Conservation (phyloP, 2,888 invertebrate species). For the Torymus auratus region DNA sequence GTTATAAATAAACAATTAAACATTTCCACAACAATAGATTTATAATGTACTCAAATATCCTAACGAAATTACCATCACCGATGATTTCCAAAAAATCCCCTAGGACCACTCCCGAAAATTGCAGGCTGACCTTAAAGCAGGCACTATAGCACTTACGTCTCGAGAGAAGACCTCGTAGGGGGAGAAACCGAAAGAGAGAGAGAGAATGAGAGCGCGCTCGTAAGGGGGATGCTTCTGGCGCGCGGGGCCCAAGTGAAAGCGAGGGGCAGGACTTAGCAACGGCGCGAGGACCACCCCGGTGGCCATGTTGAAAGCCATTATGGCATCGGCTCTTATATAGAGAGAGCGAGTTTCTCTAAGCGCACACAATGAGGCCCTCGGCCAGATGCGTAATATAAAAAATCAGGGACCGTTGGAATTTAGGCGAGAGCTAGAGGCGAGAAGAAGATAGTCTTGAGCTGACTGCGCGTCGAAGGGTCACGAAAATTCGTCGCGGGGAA, state of each 20-base stretch:
- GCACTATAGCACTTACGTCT: slow-evolving; percentile 37
- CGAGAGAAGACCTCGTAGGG: slow-evolving; percentile 12
- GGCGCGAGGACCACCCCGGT: slow-evolving; percentile 73
- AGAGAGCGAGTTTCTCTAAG: slow-evolving; percentile 49
- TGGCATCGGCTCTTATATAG: slow-evolving; percentile 67
- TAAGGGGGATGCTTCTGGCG: slow-evolving; percentile 49
- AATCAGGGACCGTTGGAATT: slow-evolving; percentile 66
- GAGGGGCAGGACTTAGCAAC: slow-evolving; percentile 71
- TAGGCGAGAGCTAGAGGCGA: slow-evolving; percentile 39
- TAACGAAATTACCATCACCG: no score
- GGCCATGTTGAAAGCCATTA: slow-evolving; percentile 72
- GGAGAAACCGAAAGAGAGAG: slow-evolving; percentile 27
- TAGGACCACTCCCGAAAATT: slow-evolving; percentile 1
- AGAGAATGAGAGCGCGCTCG: neutral
- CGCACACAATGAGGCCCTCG: slow-evolving; percentile 60
- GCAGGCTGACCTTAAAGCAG: slow-evolving; percentile 47
- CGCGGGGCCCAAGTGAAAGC: slow-evolving; percentile 61
- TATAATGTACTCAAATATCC: no score
- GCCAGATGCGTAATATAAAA: slow-evolving; percentile 63
- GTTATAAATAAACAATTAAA: no score
- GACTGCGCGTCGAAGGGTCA: slow-evolving; percentile 69
- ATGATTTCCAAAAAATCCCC: no score
- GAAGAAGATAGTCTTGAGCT: slow-evolving; percentile 67
- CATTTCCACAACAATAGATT: no score
- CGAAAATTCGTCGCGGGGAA: slow-evolving; percentile 64